Evolutionary conservation across 2,888 invertebrate genomes (phyloP).

Genomic region (Hoplodrina blanda): DNA sequence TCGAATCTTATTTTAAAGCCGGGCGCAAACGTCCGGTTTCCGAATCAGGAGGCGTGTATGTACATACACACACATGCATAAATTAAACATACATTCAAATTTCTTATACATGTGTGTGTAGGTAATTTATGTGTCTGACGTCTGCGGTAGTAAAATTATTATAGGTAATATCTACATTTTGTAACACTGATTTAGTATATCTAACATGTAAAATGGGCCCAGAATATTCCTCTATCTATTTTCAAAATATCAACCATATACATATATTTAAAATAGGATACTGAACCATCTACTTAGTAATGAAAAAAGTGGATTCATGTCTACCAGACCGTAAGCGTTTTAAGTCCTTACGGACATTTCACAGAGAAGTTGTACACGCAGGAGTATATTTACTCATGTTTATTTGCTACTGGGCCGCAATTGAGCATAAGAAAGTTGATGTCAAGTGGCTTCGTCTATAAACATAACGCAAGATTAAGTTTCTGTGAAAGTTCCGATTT

Average conservation of each 20-base stretch:
- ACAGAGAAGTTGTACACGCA: slow-evolving; percentile 1
- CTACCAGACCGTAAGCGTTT: slow-evolving; percentile 39
- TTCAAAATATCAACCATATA: neutral
- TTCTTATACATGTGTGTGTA: no score
- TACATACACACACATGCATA: no score
- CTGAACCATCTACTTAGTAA: neutral
- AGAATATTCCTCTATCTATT: no score
- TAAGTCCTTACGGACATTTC: slow-evolving; percentile 23
- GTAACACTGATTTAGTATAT: no score
- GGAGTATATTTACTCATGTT: slow-evolving; percentile 37
- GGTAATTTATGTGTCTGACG: no score
- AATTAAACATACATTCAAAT: no score
- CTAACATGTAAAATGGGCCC: no score
- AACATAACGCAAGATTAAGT: slow-evolving; percentile 12
- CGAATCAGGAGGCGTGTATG: no score
- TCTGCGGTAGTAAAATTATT: no score
- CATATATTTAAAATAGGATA: neutral
- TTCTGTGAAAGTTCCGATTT: neutral
- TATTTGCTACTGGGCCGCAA: slow-evolving; percentile 19
- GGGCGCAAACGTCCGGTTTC: no score
- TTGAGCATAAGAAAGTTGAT: neutral
- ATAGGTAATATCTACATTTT: no score
- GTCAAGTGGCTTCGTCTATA: slow-evolving; percentile 6
- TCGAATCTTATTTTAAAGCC: no score
- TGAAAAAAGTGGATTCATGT: slow-evolving; percentile 15